A percentile compares a stretch with the other conserved stretches of the same genome.
Conservation (phyloP, 2,888 invertebrate species). For the Scelioninae gen. 1 region DNA sequence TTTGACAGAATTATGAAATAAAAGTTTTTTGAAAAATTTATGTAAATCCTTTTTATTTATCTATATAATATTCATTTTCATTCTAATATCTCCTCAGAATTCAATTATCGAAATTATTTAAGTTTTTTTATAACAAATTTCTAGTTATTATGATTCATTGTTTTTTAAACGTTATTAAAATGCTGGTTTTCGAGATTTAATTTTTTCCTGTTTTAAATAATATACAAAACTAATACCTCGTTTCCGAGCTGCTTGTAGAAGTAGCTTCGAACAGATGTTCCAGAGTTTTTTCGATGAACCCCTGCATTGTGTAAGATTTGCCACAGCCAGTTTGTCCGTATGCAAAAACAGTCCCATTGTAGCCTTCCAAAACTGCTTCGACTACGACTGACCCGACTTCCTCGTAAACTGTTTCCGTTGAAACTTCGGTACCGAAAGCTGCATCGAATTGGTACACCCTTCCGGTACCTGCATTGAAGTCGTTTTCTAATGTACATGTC, state of each 20-base stretch:
- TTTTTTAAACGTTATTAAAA: no score
- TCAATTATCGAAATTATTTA: no score
- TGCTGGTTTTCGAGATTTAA: no score
- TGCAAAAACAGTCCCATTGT: constrained; percentile 95
- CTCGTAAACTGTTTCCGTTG: constrained; percentile 94
- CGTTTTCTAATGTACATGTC: constrained; percentile 85
- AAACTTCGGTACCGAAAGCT: constrained; percentile 90
- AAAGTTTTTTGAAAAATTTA: no score
- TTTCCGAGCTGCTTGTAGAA: constrained; percentile 87
- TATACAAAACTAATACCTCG: constrained; percentile 71
- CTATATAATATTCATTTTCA: no score
- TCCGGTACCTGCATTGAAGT: constrained; percentile 83
- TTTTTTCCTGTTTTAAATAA: no score
- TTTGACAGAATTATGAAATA: no score
- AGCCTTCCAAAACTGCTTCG: constrained; percentile 94
- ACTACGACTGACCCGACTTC: constrained; percentile 87
- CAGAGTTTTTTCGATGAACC: constrained; percentile 91
- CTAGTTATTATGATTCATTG: no score
- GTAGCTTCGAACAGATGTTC: constrained; percentile 96
- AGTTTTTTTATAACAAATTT: no score
- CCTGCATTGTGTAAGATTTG: constrained; percentile 96
- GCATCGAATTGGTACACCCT: constrained; percentile 89
- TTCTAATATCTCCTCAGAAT: no score
- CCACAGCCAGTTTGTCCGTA: constrained; percentile 97
- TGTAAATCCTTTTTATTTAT: no score